Percentiles rank a stretch among this genome's conserved stretches.
Conservation (phyloP, 2,888 invertebrate genomes). For the Taphrorychus bicolor region DNA sequence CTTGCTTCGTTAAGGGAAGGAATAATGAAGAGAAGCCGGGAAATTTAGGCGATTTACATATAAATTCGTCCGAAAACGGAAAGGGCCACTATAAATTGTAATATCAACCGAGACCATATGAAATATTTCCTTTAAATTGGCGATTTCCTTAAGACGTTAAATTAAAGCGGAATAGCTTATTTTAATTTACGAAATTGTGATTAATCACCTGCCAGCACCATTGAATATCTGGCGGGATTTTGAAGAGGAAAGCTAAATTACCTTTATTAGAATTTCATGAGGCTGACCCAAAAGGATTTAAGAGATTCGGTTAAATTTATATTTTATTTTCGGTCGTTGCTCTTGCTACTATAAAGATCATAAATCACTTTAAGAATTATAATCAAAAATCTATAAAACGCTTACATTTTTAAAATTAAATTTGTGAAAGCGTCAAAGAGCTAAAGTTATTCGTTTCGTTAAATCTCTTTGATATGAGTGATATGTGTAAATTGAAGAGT, state of each 20-base stretch:
- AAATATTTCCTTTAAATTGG: conserved; percentile 5
- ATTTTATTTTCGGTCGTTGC: background rate
- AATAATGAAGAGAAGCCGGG: background rate
- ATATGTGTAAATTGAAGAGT: too few species aligned
- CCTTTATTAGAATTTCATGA: conserved; percentile 6
- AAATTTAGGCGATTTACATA: background rate
- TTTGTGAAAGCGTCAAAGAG: too few species aligned
- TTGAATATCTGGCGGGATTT: conserved; percentile 2
- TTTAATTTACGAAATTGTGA: conserved; percentile 10
- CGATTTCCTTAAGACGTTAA: conserved; percentile 4
- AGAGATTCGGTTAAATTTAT: conserved; percentile 7
- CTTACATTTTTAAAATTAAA: too few species aligned
- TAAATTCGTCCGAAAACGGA: background rate
- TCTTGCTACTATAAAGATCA: background rate
- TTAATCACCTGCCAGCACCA: conserved; percentile 6
- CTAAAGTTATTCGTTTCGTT: too few species aligned
- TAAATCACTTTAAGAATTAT: background rate
- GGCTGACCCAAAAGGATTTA: background rate
- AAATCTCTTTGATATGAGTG: too few species aligned
- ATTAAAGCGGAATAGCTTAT: conserved; percentile 5
- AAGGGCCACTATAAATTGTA: background rate
- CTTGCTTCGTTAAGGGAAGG: background rate
- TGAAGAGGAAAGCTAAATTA: conserved; percentile 5
- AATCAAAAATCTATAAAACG: too few species aligned
- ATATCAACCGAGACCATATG: background rate